Percentiles rank a stretch among this genome's conserved stretches.
Evolutionary conservation across 2,797 vertebrate species (phyloP).

Genomic region (Aldrovandia affinis): DNA sequence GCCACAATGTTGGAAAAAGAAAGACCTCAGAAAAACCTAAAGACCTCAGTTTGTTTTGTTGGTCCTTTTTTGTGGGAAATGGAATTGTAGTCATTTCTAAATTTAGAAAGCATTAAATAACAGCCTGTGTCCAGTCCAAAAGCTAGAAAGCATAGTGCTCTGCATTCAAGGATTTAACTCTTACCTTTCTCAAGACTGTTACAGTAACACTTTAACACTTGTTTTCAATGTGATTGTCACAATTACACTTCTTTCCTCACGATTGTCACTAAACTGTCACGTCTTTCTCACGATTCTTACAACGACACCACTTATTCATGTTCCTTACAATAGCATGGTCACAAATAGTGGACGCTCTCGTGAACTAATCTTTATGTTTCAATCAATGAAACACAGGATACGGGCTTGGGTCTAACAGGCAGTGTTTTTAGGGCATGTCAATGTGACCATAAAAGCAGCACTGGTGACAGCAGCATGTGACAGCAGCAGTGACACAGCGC

Average conservation of each 20-base stretch:
- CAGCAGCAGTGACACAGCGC: neutral
- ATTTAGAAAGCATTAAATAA: slow-evolving; percentile 10
- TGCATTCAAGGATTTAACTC: neutral
- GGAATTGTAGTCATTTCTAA: slow-evolving; percentile 4
- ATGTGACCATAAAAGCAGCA: neutral
- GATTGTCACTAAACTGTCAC: neutral
- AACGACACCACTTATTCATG: neutral
- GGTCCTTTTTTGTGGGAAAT: neutral
- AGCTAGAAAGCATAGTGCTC: too few relatives aligned
- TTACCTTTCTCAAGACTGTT: neutral
- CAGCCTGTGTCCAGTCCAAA: neutral
- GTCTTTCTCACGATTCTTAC: neutral
- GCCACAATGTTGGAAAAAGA: neutral
- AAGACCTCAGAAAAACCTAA: too few relatives aligned
- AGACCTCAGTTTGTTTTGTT: neutral
- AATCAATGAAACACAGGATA: too few relatives aligned
- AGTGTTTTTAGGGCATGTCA: neutral
- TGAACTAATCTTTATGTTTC: neutral
- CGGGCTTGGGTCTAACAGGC: neutral
- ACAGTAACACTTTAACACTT: neutral
- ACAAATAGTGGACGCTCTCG: neutral
- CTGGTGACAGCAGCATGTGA: neutral
- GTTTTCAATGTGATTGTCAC: neutral
- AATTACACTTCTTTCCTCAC: neutral
- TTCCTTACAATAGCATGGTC: neutral